Base-by-base conservation (phyloP, 2,797 vertebrate genomes). In the Labeo calbasu region DNA sequence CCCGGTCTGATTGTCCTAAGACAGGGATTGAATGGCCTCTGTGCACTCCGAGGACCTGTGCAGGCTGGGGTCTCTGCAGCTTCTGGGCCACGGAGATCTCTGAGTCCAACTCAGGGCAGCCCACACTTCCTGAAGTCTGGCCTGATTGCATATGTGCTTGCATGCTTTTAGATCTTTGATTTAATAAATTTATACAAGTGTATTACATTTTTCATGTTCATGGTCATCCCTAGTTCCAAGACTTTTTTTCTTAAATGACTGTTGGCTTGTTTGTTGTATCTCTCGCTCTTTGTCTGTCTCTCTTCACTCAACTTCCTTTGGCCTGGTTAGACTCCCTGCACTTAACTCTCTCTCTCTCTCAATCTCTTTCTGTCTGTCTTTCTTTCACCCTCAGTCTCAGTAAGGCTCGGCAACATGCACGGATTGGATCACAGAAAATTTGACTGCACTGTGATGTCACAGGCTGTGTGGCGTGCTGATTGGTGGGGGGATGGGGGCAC, bases 391-490 rank as follows among this genome's bases (percentile, higher is more conserved):
- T 79, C 81, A 59, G 15, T 77, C 43, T 94, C 72, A 87, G 92
- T 84, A 88, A 90, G 90, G 89, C 92, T 93, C 91, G 46, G 93
- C 92, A 94, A 93, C 92, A 89, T 90, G 88, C 85, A 90, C 88
- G 48, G 89, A 95, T 95, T 95, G 94, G 93, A 92, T 94, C 87
- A 50, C 86, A 77, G 87, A 85, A 92, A 94, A 93, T 93, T 93
- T 86, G 90, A 93, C 94, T 95, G 93, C 93, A 92, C 93, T 72
- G 89, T 95, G 95, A 95, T 92, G 89, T 95, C 93, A 94, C 86
- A 23, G 84, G 79, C 70, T 65, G 85, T 86, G 36, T 84, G 85
- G 89, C 53, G 21, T 5, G 57, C 66, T n/a, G 90, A 94, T 95
- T 94, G 94, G 94, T 87, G 85, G 85, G 88, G 84, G 84, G 84